phyloP scores from a whole-genome alignment of 2,797 vertebrate species.

The Aplochiton taeniatus region DNA sequence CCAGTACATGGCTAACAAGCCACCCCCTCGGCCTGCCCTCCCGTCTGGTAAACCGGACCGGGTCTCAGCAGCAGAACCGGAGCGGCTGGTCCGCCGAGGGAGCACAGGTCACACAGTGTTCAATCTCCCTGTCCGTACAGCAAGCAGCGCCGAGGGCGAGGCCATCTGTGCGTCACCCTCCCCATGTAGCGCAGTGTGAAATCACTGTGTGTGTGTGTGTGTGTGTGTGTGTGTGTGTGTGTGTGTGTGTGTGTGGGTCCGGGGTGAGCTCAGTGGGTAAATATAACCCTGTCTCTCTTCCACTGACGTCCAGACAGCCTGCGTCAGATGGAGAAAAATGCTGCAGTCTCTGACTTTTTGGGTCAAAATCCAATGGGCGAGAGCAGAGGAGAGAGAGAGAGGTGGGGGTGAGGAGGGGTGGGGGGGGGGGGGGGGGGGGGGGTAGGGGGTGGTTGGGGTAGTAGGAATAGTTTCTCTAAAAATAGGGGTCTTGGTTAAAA shows the following conservation, averaged over 20 bases:
- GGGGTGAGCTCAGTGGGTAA: slow-evolving; percentile 66
- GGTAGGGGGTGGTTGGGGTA: slow-evolving; percentile 27
- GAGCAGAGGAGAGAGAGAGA: slow-evolving; percentile 10
- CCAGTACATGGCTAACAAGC: neutral
- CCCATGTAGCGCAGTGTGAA: slow-evolving; percentile 29
- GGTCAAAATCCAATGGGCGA: slow-evolving; percentile 66
- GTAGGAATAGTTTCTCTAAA: slow-evolving; percentile 76
- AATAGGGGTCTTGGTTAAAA: slow-evolving; percentile 55
- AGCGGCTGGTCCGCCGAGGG: slow-evolving; percentile 25
- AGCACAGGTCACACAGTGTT: slow-evolving; percentile 25
- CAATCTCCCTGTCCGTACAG: slow-evolving; percentile 9
- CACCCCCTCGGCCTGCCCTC: neutral
- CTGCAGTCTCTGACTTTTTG: slow-evolving; percentile 72
- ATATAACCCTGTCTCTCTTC: slow-evolving; percentile 63
- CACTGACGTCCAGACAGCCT: slow-evolving; percentile 71
- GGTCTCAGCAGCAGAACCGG: neutral
- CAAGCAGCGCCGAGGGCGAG: slow-evolving; percentile 33
- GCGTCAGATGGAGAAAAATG: slow-evolving; percentile 71
- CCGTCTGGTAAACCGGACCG: neutral
- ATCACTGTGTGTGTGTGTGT: slow-evolving; percentile 4
- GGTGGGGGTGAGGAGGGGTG: slow-evolving; percentile 3
- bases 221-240: slow-evolving; percentile 18
- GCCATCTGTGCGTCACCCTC: slow-evolving; percentile 54
- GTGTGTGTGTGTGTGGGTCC: slow-evolving; percentile 5
- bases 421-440: slow-evolving; percentile 2